Base-by-base conservation (phyloP, 2,113 vertebrate genomes). In the Toxotes chatareus region DNA sequence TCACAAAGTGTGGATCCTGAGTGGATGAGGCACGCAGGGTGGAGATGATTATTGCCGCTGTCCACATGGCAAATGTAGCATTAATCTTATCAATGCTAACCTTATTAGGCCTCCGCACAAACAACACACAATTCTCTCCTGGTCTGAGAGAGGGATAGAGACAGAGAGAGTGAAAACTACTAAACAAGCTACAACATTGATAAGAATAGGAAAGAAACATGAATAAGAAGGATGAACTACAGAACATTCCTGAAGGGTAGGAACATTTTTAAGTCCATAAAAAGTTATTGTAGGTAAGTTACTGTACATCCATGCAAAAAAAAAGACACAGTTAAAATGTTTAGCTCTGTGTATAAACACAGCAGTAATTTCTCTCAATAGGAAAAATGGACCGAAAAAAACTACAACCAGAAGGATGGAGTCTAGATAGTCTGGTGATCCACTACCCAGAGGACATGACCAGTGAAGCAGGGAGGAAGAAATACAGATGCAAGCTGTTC, bases 11-110 rank as follows among this genome's bases (percentile, higher is more conserved):
- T 3, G 16, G 34, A 27, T 72, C 6, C 13, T 53, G 40, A 75
- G 78, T 76, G 69, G 70, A 78, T 65, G 51, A 31, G 10, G 63
- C n/a, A n/a, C 66, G 80, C 36, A 36, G 78, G 57, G 56, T 73
- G 57, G 59, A 84, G 47, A 66, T 47, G 27, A 83, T 63, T 72
- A 79, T 55, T 77, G 75, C 19, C 38, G 34, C 46, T 74, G 88
- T 89, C 78, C 81, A 21, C 68, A 75, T 77, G 62, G 70, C 85
- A 84, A 77, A 86, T 7, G 61, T 73, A 83, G 79, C 74, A 75
- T 85, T 72, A 65, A 84, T 82, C 81, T 76, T 89, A 89, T 91
- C 88, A 90, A 73, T 89, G 89, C 71, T 77, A 85, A 89, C 78
- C 73, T 31, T 87, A 84, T 91, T 86, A 88, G 60, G 69, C 80